Conservation (phyloP, 2,797 vertebrate genomes). For the Oreochromis grahami region DNA sequence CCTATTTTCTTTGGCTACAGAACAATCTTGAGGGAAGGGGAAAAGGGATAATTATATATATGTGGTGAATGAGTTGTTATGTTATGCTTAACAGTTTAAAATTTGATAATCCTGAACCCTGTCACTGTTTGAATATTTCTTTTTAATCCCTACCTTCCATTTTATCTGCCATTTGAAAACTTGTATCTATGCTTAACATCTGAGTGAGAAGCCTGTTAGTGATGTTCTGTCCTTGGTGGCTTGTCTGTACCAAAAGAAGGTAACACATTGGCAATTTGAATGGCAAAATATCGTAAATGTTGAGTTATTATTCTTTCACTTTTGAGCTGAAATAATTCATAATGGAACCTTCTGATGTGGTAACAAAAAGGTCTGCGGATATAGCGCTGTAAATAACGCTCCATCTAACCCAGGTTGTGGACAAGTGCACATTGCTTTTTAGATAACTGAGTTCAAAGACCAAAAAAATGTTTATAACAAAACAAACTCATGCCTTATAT, state of each 20-base stretch:
- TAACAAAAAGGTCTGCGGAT: conserved; percentile 60
- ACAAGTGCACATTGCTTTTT: conserved; percentile 80
- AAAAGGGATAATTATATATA: conserved; percentile 57
- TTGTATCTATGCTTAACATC: conserved; percentile 75
- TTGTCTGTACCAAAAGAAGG: conserved; percentile 68
- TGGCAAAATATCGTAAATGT: conserved; percentile 63
- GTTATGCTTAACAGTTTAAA: conserved; percentile 68
- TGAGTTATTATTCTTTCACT: conserved; percentile 23
- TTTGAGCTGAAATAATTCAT: conserved; percentile 42
- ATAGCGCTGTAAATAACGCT: conserved; percentile 81
- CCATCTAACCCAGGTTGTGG: conserved; percentile 74
- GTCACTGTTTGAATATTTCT: conserved; percentile 69
- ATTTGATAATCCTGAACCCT: conserved; percentile 69
- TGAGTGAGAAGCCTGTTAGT: conserved; percentile 66
- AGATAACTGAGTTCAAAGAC: conserved; percentile 76
- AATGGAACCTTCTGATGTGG: conserved; percentile 51
- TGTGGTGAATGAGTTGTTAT: conserved; percentile 66
- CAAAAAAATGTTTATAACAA: conserved; percentile 77
- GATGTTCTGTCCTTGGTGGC: conserved; percentile 72
- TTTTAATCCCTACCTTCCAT: conserved; percentile 65
- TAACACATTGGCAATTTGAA: conserved; percentile 61
- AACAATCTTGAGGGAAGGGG: conserved; percentile 36
- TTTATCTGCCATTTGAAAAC: conserved; percentile 72
- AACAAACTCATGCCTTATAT: conserved; percentile 80
- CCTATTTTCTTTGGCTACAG: conserved; percentile 65